Conservation (phyloP, 2,888 invertebrate genomes). For the Polyommatus icarus region DNA sequence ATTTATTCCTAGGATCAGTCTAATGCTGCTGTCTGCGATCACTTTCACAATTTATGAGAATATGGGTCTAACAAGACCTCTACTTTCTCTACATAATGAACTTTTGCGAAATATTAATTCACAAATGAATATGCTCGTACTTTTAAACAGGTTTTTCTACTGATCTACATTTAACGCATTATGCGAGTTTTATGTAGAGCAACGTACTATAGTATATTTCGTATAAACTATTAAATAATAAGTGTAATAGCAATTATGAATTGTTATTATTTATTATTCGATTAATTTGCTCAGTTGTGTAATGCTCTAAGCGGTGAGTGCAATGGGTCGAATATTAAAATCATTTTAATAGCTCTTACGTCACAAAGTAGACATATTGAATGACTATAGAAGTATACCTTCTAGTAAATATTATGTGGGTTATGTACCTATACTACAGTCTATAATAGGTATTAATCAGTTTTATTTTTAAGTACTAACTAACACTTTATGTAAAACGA, state of each 20-base stretch:
- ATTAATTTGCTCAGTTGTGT: not conserved
- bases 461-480: too few species aligned
- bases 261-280: not conserved
- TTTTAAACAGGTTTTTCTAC: not conserved
- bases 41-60: not conserved
- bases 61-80: not conserved
- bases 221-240: not conserved
- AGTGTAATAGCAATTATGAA: not conserved
- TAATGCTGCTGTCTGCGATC: not conserved
- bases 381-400: not conserved
- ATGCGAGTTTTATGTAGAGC: not conserved
- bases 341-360: conserved; percentile 2
- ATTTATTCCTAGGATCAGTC: not conserved
- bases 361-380: not conserved
- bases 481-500: too few species aligned
- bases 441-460: too few species aligned
- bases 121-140: not conserved
- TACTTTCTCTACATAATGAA: not conserved
- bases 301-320: not conserved
- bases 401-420: too few species aligned
- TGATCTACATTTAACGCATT: not conserved
- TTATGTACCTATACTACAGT: too few species aligned
- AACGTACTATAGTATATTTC: not conserved
- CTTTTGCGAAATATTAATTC: not conserved
- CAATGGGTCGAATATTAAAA: not conserved